Base-by-base conservation (phyloP, 2,113 vertebrate genomes). In the Xyliphius kryptos region DNA sequence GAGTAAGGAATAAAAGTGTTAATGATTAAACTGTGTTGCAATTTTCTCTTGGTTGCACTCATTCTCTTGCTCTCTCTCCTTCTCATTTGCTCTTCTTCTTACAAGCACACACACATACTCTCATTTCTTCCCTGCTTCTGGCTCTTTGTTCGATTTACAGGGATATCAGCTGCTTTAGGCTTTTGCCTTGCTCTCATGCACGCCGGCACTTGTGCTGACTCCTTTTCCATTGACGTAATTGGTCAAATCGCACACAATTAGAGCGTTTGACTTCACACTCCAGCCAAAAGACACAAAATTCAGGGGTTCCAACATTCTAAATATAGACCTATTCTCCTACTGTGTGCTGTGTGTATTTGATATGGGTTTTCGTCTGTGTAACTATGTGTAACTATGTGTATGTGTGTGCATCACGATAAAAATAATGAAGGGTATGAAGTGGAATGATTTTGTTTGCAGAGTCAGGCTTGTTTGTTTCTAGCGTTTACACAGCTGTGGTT, bases 181-280 rank as follows among this genome's bases (percentile, higher is more conserved):
- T 61, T 53, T 62, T n/a, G 44, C 63, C 56, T 64, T 75, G 76
- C 73, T 6, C 74, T 83, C 76, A 78, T 86, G 56, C 70, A 81
- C 79, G 71, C 75, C 83, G 81, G 81, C 82, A 82, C 82, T 85
- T 84, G 80, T 83, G 83, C 82, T 85, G 83, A 78, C 76, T 82
- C 79, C 76, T 78, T 83, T 77, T 80, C 82, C 81, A 81, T 81
- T 85, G 85, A 86, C 80, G 76, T 79, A 74, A 83, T 80, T 77
- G 76, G 82, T 76, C 77, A 76, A 84, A 83, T 82, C 81, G 76
- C 77, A 79, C 79, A 78, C 72, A 74, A 84, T 83, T 83, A 86
- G 72, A 78, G 56, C 38, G 77, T 76, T 78, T 82, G 74, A 73
- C 65, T 79, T 81, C 79, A 61, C 22, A 50, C n/a, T 66, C 48